Base-by-base conservation (phyloP, 2,888 invertebrate species). In the Elegia similella region DNA sequence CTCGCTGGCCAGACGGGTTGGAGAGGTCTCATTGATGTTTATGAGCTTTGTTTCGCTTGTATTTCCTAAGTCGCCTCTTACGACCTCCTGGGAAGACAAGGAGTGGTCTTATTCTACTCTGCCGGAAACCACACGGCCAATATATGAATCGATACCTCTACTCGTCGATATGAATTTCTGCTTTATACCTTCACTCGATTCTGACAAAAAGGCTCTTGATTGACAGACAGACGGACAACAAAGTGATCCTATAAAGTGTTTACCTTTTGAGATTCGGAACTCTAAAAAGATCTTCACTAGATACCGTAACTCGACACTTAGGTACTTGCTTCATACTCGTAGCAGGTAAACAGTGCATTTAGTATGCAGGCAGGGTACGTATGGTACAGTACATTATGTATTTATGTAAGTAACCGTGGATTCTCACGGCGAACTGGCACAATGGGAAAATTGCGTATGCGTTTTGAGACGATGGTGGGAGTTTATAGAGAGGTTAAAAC, bases 401-500 rank as follows among this genome's bases (percentile, higher is more conserved):
- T 17, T 56, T 29, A 44, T 56, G 58, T 55, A 46, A 30, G 56
- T 53, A 55, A 17, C 50, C 44, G 32, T 54, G 38, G 55, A 67
- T 86, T 86, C 86, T 73, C 85, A 86, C 85, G 83, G 73, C 67
- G 30, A 65, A 65, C 66, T 67, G 65, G 66, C 64, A 75, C 75
- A 77, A 75, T 74, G 67, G 76, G 73, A 76, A 77, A 75, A 78
- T 72, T 75, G 70, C 70, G 71, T 71, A 69, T 55, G 63, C 59
- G 59, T 60, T 56, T 59, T 54, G 60, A 64, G 68, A 65, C 55
- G 59, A 6, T 44, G 52, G 54, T 34, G 57, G 59, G 57, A 55
- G 15, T 59, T 32, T 58, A 62, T 61, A 57, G 63, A 66, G 63
- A 6, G 58, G 58, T 58, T 38, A 12, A 48, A 12, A 23, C 23